Conservation (phyloP, 2,113 vertebrate genomes). For the Tympanuchus pallidicinctus region DNA sequence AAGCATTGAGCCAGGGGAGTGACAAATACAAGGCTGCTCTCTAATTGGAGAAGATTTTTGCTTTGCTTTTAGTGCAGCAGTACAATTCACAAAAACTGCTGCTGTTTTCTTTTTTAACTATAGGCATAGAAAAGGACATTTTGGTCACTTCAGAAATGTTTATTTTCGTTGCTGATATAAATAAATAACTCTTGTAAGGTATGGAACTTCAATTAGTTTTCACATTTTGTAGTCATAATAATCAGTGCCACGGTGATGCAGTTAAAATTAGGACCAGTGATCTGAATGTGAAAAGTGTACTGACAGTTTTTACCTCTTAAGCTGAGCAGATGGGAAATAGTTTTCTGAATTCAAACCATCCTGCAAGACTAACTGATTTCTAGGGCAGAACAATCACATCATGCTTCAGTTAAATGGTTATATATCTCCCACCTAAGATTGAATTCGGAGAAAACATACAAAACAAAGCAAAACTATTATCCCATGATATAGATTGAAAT, state of each 20-base stretch:
- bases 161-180: background rate
- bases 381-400: background rate
- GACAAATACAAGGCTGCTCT: background rate
- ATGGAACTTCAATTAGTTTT: background rate
- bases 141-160: background rate
- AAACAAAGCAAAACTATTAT: background rate
- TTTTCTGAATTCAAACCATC: background rate
- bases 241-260: background rate
- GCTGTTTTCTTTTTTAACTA: background rate
- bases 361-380: background rate
- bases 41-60: background rate
- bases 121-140: background rate
- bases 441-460: background rate
- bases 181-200: background rate
- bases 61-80: background rate
- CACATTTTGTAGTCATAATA: background rate
- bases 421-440: background rate
- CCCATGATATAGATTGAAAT: background rate
- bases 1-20: accelerated
- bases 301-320: background rate
- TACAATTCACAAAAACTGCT: background rate
- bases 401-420: background rate
- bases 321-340: background rate
- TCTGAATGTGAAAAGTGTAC: background rate
- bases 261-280: background rate